These are phyloP conservation scores for Papilio helenus DNA, from an alignment of 1,140 invertebrate genomes.

Conservation along the genomic window DNA sequence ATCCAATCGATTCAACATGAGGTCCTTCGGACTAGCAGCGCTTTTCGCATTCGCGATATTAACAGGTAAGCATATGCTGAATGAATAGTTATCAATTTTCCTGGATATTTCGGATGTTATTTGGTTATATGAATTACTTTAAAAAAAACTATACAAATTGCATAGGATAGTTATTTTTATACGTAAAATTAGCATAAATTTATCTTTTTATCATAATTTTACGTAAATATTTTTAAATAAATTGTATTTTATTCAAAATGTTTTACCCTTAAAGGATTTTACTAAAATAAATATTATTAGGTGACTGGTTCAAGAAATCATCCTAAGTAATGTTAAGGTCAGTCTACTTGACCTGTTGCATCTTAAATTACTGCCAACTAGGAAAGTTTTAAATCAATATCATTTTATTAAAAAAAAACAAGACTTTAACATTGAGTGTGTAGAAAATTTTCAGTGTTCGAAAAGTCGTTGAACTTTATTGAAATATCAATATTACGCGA, in stretches of 20 bases:
- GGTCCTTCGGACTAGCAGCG: slow-evolving; percentile 63
- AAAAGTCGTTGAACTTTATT: slow-evolving; percentile 18
- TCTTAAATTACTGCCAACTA: background rate
- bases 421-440: background rate
- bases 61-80: slow-evolving; percentile 56
- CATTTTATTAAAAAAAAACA: background rate
- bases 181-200: background rate
- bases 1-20: slow-evolving; percentile 58
- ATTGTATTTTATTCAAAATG: background rate
- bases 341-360: slow-evolving; percentile 10
- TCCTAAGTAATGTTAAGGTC: background rate
- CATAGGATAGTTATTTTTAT: background rate
- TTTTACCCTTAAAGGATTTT: background rate
- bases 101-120: background rate
- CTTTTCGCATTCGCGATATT: slow-evolving; percentile 63
- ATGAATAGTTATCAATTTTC: background rate
- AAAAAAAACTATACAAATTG: too few species aligned
- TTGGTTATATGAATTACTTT: too few species aligned
- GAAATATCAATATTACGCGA: slow-evolving; percentile 23
- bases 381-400: background rate
- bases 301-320: background rate
- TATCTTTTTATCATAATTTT: background rate
- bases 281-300: background rate
- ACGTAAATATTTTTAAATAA: background rate
- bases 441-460: slow-evolving; percentile 5